Conservation (phyloP, 2,113 vertebrate genomes). For the human (Homo sapiens) region GRCh38 chr18:76442501-76443000, state of each 20-base stretch:
- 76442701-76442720: constrained; percentile 92
- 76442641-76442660: constrained; percentile 83
- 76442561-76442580: constrained; percentile 71
- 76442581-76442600: constrained; percentile 89
- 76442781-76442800: constrained; percentile 91
- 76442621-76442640: constrained; percentile 80
- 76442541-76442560: not conserved
- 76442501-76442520: constrained; percentile 88
- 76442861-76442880: constrained; percentile 98
- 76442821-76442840: constrained; percentile 97
- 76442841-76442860: constrained; percentile 96
- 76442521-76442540: constrained; percentile 82
- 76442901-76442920: constrained; percentile 96
- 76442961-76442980: constrained; percentile 85
- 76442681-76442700: constrained; percentile 95
- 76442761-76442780: constrained; percentile 86
- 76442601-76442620: constrained; percentile 86
- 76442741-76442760: constrained; percentile 85
- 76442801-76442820: constrained; percentile 97
- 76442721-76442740: constrained; percentile 90
- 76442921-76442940: constrained; percentile 97
- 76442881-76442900: constrained; percentile 97
- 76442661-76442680: constrained; percentile 85
- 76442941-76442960: constrained; percentile 91
- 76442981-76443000: constrained; percentile 81